Evolutionary conservation across 2,888 invertebrate genomes (phyloP).

Genomic region (Darwinula stevensoni): DNA sequence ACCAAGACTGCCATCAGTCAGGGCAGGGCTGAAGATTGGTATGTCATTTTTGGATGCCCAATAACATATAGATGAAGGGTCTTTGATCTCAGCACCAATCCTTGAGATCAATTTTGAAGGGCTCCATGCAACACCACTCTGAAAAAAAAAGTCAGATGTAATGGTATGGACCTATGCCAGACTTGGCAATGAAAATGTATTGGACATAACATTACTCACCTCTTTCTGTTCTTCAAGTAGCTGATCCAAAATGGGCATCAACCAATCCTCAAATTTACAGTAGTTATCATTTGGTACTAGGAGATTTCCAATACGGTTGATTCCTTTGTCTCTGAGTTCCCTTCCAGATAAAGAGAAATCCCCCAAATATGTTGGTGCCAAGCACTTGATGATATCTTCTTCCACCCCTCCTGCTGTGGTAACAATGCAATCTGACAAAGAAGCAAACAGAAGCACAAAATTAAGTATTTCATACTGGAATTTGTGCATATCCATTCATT

Average conservation of each 20-base stretch:
- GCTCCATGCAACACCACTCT: conserved; percentile 43
- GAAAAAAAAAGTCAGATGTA: conserved; percentile 5
- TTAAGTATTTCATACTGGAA: conserved; percentile 1
- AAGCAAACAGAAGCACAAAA: too few species aligned
- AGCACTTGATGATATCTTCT: conserved; percentile 94
- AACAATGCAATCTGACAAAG: conserved; percentile 70
- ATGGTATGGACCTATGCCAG: neutral
- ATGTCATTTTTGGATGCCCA: conserved; percentile 92
- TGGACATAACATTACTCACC: conserved; percentile 20
- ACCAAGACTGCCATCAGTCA: conserved; percentile 89
- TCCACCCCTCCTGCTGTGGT: conserved; percentile 94
- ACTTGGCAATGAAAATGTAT: too few species aligned
- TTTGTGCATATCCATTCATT: too few species aligned
- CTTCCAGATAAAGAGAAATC: conserved; percentile 56
- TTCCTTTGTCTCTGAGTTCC: conserved; percentile 45
- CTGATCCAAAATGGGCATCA: conserved; percentile 66
- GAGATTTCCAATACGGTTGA: conserved; percentile 74
- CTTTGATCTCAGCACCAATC: conserved; percentile 64
- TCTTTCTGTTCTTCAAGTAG: conserved; percentile 62
- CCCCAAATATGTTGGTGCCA: conserved; percentile 76
- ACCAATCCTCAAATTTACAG: conserved; percentile 90
- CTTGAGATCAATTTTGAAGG: conserved; percentile 58
- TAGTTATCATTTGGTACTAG: conserved; percentile 95
- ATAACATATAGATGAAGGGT: conserved; percentile 75
- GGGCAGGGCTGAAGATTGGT: conserved; percentile 84